phyloP scores from a whole-genome alignment of 2,797 vertebrate genomes.

The Lepilemur ruficaudatus region DNA sequence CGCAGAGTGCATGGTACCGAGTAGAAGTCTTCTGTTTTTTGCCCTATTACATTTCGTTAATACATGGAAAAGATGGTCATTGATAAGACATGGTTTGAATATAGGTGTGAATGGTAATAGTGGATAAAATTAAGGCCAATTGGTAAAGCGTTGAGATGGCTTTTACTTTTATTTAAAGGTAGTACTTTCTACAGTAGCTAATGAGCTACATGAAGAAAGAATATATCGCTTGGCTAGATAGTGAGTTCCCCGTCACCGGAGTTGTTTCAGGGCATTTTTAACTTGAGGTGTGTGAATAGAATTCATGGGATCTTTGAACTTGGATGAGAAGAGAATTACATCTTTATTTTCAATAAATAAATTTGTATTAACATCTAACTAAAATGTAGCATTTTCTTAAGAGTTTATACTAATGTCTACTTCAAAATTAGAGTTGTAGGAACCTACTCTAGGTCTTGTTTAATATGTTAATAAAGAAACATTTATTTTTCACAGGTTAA shows the following conservation, averaged over 20 bases:
- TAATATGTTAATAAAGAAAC: not conserved
- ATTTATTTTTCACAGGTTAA: not conserved
- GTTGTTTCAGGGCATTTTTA: not conserved
- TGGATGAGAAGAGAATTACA: not conserved
- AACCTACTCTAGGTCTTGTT: not conserved
- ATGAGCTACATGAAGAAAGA: rapidly evolving
- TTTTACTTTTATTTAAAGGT: not conserved
- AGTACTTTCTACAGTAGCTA: not conserved
- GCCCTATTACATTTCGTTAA: not conserved
- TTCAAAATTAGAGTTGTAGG: not conserved
- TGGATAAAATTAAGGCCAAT: not conserved
- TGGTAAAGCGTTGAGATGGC: not conserved
- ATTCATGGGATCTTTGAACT: not conserved
- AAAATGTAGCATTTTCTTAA: not conserved
- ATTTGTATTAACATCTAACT: not conserved
- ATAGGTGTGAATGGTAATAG: not conserved
- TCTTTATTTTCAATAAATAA: not conserved
- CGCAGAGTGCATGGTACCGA: not conserved
- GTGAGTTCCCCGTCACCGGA: not conserved
- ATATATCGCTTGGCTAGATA: not conserved
- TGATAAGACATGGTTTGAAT: not conserved
- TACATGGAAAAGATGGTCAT: not conserved
- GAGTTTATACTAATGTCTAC: not conserved
- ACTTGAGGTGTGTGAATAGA: rapidly evolving
- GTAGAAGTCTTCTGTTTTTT: not conserved